These are phyloP conservation scores for Hipparchia semele DNA, from an alignment of 2,888 invertebrate genomes.

Conservation along the genomic window DNA sequence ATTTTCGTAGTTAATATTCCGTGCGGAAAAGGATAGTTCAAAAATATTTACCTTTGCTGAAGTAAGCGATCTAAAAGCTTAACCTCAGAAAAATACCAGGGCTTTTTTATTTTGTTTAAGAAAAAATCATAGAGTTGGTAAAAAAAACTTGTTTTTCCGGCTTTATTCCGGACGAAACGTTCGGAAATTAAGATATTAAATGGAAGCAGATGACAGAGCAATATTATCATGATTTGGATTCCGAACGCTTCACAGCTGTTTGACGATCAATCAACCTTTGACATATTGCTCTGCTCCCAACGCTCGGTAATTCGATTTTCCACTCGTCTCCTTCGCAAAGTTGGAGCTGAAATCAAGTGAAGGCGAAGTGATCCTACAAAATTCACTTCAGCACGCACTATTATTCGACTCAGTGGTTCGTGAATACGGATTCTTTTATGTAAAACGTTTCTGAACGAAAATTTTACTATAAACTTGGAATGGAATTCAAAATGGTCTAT, in stretches of 20 bases:
- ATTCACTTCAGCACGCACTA: constrained; percentile 62
- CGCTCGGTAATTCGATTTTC: constrained; percentile 58
- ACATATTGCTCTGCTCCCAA: constrained; percentile 45
- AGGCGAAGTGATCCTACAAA: constrained; percentile 55
- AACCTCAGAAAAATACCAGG: too few relatives aligned
- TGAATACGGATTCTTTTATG: constrained; percentile 71
- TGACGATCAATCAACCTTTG: constrained; percentile 41
- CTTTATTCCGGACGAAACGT: not conserved
- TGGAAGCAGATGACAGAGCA: constrained; percentile 12
- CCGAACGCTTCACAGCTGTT: constrained; percentile 11
- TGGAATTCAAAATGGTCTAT: not conserved
- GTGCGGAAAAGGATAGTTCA: too few relatives aligned
- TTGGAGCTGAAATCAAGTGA: constrained; percentile 48
- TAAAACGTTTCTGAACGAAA: constrained; percentile 59
- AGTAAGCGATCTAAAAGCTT: too few relatives aligned
- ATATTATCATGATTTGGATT: constrained; percentile 9
- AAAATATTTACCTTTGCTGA: too few relatives aligned
- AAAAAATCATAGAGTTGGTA: too few relatives aligned
- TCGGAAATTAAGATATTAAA: constrained; percentile 11
- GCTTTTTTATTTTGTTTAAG: too few relatives aligned
- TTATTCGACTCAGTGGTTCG: constrained; percentile 74
- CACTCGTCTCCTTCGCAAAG: constrained; percentile 58
- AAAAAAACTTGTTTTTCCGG: too few relatives aligned
- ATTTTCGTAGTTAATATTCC: too few relatives aligned
- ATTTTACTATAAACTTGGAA: constrained; percentile 35